Percentiles rank a stretch among this genome's conserved stretches.
Evolutionary conservation across 2,888 invertebrate genomes (phyloP).

Genomic region (Ganaspis brasiliensis): DNA sequence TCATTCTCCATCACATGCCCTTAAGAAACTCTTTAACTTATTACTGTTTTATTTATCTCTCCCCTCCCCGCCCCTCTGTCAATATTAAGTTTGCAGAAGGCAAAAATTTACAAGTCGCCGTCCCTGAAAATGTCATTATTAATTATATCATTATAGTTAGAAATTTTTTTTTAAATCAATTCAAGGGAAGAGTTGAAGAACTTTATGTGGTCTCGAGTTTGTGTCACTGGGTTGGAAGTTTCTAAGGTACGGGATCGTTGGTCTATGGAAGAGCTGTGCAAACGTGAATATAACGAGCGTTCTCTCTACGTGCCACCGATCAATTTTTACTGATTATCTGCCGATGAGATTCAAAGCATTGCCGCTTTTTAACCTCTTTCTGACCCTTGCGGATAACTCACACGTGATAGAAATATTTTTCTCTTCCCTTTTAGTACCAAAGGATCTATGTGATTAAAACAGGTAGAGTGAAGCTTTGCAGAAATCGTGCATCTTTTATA

Average conservation of each 20-base stretch:
- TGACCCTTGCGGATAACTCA: not conserved
- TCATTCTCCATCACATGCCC: no score
- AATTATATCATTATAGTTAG: no score
- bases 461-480: not conserved
- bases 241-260: not conserved
- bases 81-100: no score
- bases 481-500: no score
- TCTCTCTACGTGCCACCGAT: conserved; percentile 49
- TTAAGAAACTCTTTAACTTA: no score
- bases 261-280: conserved; percentile 29
- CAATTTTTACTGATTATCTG: conserved; percentile 60
- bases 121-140: no score
- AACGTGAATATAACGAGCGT: conserved; percentile 34
- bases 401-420: conserved; percentile 10
- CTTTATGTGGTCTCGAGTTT: not conserved
- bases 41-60: no score
- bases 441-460: not conserved
- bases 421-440: not conserved
- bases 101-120: no score
- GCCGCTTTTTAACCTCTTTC: conserved; percentile 49
- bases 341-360: conserved; percentile 56
- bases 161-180: no score
- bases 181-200: no score
- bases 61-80: no score
- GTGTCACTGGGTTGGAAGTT: not conserved